Evolutionary conservation across 2,888 invertebrate species (phyloP).

Genomic region (Pseudolycoriella hygida): DNA sequence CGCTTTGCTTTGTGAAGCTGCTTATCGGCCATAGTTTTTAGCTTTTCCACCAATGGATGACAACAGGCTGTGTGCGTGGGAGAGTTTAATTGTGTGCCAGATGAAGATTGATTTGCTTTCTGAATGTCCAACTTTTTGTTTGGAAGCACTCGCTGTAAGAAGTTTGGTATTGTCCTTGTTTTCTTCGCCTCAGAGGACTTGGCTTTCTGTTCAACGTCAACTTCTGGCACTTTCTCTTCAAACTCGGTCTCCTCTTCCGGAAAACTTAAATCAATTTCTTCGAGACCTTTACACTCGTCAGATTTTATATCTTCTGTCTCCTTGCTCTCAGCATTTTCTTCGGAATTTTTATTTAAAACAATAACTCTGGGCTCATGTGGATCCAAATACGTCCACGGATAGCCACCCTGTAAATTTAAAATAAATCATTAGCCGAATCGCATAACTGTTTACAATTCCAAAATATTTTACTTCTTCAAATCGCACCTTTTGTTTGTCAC

Average conservation of each 20-base stretch:
- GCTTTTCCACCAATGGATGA: constrained; percentile 44
- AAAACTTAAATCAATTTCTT: neutral
- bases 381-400: constrained; percentile 60
- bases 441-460: neutral
- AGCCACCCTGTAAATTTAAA: constrained; percentile 36
- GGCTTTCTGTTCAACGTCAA: constrained; percentile 12
- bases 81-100: constrained; percentile 21
- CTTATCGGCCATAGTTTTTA: constrained; percentile 44
- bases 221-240: constrained; percentile 1
- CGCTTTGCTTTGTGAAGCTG: constrained; percentile 35
- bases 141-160: constrained; percentile 30
- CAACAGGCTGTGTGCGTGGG: constrained; percentile 35
- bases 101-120: constrained; percentile 18
- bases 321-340: neutral
- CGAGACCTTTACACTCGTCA: neutral
- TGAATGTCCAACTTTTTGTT: constrained; percentile 34
- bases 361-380: constrained; percentile 19
- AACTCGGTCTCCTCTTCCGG: neutral
- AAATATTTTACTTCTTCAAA: neutral
- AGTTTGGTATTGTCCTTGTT: too few species aligned
- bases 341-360: neutral
- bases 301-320: neutral
- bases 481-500: constrained; percentile 38
- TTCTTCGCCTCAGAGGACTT: too few species aligned
- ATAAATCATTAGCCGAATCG: neutral